These are phyloP conservation scores for Nomada ferruginata DNA, from an alignment of 2,888 invertebrate species.

Conservation along the genomic window DNA sequence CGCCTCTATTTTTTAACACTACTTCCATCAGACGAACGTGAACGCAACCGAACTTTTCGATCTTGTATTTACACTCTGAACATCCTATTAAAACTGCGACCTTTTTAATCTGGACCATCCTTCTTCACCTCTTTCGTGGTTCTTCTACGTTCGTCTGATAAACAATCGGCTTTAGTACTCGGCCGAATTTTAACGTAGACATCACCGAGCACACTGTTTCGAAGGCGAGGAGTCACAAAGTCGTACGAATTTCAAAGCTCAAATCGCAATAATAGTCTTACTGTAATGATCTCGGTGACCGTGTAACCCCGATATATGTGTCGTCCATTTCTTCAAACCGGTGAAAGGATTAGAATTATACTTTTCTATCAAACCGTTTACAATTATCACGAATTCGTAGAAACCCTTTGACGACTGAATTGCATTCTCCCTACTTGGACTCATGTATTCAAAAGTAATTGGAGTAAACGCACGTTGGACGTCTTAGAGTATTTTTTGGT, in stretches of 20 bases:
- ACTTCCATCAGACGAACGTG: slow-evolving; percentile 1
- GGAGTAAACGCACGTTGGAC: neutral
- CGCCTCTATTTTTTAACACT: neutral
- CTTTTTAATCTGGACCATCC: neutral
- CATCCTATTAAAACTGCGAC: neutral
- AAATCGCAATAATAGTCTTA: slow-evolving; percentile 6
- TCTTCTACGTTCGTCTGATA: neutral
- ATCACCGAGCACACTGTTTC: slow-evolving; percentile 1
- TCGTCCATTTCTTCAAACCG: neutral
- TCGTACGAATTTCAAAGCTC: neutral
- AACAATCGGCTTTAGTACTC: neutral
- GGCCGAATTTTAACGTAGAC: neutral
- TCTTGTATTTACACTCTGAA: slow-evolving; percentile 8
- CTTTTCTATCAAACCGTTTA: neutral
- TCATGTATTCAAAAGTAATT: slow-evolving; percentile 6
- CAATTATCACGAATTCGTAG: neutral
- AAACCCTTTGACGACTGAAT: neutral
- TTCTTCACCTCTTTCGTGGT: neutral
- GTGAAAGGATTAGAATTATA: neutral
- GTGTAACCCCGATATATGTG: neutral
- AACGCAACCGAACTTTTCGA: slow-evolving; percentile 2
- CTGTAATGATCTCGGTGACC: neutral
- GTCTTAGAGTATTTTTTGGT: slow-evolving; percentile 9
- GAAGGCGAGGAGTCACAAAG: neutral
- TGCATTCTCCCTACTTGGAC: slow-evolving; percentile 26